Conservation (phyloP, 2,888 invertebrate genomes). For the Ectemnius lituratus region DNA sequence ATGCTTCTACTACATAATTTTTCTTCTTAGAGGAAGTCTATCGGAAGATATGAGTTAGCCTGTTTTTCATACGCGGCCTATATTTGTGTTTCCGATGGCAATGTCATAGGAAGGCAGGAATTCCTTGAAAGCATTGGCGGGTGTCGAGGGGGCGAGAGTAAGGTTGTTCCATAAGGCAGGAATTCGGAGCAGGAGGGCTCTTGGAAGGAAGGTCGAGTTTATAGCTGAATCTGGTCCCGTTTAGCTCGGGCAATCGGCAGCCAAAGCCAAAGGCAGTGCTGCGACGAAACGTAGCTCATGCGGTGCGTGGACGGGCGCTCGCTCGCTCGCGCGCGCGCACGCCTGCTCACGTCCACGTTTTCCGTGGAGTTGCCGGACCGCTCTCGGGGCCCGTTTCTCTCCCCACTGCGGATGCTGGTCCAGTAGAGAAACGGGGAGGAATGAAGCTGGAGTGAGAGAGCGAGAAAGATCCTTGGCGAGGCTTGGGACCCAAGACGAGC, state of each 20-base stretch:
- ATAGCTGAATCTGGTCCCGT: background rate
- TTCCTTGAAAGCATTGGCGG: no score
- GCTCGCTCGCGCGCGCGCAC: constrained; percentile 20
- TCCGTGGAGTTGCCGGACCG: constrained; percentile 60
- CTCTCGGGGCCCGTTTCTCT: constrained; percentile 44
- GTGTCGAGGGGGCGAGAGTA: background rate
- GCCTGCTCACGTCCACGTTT: constrained; percentile 26
- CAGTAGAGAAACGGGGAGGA: constrained; percentile 7
- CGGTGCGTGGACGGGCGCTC: constrained; percentile 22
- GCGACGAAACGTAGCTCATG: constrained; percentile 26
- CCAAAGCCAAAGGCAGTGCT: constrained; percentile 22
- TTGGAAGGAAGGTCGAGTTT: background rate
- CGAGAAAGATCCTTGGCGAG: constrained; percentile 51
- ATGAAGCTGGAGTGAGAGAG: constrained; percentile 8
- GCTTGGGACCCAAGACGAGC: constrained; percentile 53
- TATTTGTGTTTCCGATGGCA: no score
- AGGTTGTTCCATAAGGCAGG: background rate
- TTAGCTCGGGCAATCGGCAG: constrained; percentile 26
- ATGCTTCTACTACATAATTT: no score
- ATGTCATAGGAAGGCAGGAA: no score
- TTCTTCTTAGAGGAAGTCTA: no score
- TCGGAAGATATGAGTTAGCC: no score
- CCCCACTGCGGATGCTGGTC: constrained; percentile 25
- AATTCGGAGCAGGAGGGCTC: background rate
- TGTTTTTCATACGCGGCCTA: no score